A percentile compares a stretch with the other conserved stretches of the same genome.
phyloP scores from a whole-genome alignment of 2,797 vertebrate genomes.

The Poecilia picta region DNA sequence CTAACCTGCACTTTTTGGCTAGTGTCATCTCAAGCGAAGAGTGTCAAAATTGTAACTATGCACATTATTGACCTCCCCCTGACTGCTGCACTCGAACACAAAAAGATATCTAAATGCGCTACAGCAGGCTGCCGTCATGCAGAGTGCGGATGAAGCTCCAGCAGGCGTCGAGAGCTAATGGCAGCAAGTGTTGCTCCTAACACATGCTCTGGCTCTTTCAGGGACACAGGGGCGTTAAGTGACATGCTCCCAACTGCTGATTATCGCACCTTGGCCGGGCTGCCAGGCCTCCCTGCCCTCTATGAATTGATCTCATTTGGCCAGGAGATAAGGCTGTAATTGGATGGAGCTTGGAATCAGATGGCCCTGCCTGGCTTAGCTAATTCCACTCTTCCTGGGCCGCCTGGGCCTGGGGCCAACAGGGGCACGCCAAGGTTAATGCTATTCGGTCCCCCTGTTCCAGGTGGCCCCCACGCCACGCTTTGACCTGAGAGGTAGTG shows the following conservation, averaged over 20 bases:
- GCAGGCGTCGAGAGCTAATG: constrained; percentile 59
- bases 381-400: constrained; percentile 84
- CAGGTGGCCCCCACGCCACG: constrained; percentile 35
- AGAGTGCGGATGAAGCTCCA: constrained; percentile 70
- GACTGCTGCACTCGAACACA: constrained; percentile 70
- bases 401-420: constrained; percentile 70
- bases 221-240: constrained; percentile 70
- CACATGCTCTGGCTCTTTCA: constrained; percentile 71
- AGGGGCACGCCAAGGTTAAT: constrained; percentile 85
- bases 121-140: constrained; percentile 64
- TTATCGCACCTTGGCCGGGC: constrained; percentile 75
- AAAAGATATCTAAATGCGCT: constrained; percentile 69
- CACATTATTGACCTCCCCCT: constrained; percentile 68
- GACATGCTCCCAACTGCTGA: constrained; percentile 70
- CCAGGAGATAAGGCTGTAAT: constrained; percentile 85
- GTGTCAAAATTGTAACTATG: constrained; percentile 76
- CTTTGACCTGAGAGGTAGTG: constrained; percentile 56
- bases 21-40: constrained; percentile 64
- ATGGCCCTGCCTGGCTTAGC: constrained; percentile 78
- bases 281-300: constrained; percentile 74
- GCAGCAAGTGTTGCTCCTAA: constrained; percentile 63
- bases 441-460: constrained; percentile 69
- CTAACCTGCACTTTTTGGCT: constrained; percentile 57
- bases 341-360: constrained; percentile 83
- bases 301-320: constrained; percentile 82